A percentile compares a stretch with the other conserved stretches of the same genome.
These are phyloP conservation scores for Sarcophaga caerulescens DNA, from an alignment of 2,888 invertebrate genomes.

Conservation along the genomic window DNA sequence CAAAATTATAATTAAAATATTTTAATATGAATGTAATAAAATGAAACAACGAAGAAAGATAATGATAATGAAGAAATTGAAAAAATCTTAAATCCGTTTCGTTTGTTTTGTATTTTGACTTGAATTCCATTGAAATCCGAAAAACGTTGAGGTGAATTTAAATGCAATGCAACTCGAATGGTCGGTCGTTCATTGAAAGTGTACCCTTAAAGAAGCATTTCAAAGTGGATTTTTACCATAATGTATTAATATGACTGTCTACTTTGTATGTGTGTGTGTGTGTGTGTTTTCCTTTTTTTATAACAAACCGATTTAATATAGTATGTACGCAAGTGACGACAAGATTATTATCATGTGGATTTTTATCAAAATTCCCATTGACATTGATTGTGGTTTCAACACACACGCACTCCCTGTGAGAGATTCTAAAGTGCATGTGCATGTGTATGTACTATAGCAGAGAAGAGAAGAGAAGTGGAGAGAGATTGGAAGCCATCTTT, in stretches of 20 bases:
- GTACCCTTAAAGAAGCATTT: background rate
- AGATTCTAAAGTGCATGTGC: too few species aligned
- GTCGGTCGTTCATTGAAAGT: background rate
- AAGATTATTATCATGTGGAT: slow-evolving; percentile 41
- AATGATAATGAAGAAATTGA: too few species aligned
- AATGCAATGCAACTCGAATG: background rate
- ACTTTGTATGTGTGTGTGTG: too few species aligned
- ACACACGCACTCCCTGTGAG: too few species aligned
- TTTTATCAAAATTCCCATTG: slow-evolving; percentile 35
- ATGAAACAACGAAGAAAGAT: too few species aligned
- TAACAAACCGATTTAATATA: too few species aligned
- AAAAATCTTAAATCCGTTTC: too few species aligned
- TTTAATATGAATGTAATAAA: background rate
- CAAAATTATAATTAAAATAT: background rate
- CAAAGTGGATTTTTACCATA: too few species aligned
- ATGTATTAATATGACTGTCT: too few species aligned
- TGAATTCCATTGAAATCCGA: background rate
- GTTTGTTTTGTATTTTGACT: background rate
- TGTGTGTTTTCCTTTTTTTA: background rate
- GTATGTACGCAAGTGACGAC: background rate
- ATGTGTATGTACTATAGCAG: background rate
- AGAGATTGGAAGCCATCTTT: slow-evolving; percentile 25
- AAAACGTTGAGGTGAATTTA: slow-evolving; percentile 25
- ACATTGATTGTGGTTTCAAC: background rate
- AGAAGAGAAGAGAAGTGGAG: too few species aligned